These are phyloP conservation scores for Mustela nigripes DNA, from an alignment of 2,113 vertebrate species.

Conservation along the genomic window DNA sequence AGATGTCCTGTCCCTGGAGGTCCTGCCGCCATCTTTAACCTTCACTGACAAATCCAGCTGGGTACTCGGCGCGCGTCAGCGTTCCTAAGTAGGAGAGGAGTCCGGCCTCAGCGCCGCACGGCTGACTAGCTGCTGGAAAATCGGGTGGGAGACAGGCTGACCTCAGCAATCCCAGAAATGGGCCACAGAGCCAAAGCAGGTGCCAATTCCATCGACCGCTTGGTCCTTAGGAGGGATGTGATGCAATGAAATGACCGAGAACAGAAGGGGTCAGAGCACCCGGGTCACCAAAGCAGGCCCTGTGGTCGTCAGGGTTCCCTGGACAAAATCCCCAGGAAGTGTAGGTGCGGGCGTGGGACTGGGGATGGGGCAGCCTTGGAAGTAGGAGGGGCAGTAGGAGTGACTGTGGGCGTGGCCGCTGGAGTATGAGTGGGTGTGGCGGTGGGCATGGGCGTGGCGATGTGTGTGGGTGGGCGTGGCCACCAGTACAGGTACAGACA, in stretches of 20 bases:
- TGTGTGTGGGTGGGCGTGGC: background rate
- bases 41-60: background rate
- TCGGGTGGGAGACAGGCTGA: accelerated
- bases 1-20: background rate
- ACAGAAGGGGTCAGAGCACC: no score
- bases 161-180: background rate
- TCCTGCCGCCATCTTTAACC: background rate
- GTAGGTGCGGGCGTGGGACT: background rate
- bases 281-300: background rate
- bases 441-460: no score
- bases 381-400: background rate
- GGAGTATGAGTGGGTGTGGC: background rate
- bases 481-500: background rate
- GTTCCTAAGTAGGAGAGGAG: background rate
- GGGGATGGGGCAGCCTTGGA: accelerated
- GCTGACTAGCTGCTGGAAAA: background rate
- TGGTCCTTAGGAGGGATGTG: background rate
- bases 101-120: accelerated
- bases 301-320: background rate
- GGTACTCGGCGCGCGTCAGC: accelerated
- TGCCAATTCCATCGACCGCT: accelerated
- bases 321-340: background rate
- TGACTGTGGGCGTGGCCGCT: background rate
- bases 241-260: background rate
- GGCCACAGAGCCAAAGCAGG: accelerated